phyloP scores from a whole-genome alignment of 2,888 invertebrate species.

The Protodeltote pygarga region DNA sequence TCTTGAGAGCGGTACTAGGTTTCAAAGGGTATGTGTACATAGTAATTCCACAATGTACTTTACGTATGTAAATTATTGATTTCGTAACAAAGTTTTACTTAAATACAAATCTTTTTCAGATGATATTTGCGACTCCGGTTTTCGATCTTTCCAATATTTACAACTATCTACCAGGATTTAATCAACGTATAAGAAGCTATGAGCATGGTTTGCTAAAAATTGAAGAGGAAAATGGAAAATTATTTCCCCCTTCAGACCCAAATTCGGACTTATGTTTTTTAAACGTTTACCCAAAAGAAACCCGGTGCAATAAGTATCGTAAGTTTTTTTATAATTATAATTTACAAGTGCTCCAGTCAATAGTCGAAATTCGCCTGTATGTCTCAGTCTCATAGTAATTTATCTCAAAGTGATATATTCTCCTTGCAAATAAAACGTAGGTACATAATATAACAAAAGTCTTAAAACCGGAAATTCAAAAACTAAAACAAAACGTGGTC shows the following conservation, averaged over 20 bases:
- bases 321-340: neutral
- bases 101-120: conserved; percentile 16
- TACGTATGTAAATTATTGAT: too few relatives aligned
- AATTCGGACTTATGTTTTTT: neutral
- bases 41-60: too few relatives aligned
- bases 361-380: too few relatives aligned
- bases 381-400: too few relatives aligned
- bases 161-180: neutral
- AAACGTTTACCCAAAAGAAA: conserved; percentile 9
- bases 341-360: too few relatives aligned
- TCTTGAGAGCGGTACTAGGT: conserved; percentile 2
- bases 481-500: too few relatives aligned
- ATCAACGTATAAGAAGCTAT: neutral
- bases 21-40: conserved; percentile 13
- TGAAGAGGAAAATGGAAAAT: conserved; percentile 16
- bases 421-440: too few relatives aligned
- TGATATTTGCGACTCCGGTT: conserved; percentile 9
- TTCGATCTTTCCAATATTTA: conserved; percentile 19
- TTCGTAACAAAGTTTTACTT: too few relatives aligned
- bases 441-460: too few relatives aligned
- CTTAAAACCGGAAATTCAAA: too few relatives aligned
- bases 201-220: conserved; percentile 7
- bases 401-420: too few relatives aligned
- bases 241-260: conserved; percentile 3
- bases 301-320: conserved; percentile 2